Percentiles rank a stretch among this genome's conserved stretches.
Conservation (phyloP, 1,140 invertebrate species). For the Pogonomyrmex californicus region DNA sequence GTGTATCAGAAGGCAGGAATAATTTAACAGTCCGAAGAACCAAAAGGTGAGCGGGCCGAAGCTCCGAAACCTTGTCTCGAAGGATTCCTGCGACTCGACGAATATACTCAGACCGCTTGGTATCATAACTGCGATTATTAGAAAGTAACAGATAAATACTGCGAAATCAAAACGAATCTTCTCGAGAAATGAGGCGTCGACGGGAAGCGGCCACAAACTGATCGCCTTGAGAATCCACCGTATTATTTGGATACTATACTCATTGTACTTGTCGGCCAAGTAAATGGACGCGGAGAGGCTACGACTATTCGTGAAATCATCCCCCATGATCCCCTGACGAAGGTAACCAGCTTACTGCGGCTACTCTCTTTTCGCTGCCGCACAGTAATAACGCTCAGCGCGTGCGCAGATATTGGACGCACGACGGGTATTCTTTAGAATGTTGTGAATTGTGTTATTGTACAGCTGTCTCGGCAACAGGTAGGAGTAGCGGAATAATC, state of each 20-base stretch:
- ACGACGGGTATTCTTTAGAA: background rate
- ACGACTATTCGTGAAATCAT: background rate
- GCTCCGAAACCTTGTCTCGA: background rate
- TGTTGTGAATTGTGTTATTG: background rate
- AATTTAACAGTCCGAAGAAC: constrained; percentile 35
- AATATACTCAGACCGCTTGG: background rate
- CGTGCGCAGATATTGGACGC: constrained; percentile 32
- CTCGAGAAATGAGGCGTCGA: background rate
- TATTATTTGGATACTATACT: constrained; percentile 39
- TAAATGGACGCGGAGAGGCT: background rate
- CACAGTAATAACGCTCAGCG: constrained; percentile 26
- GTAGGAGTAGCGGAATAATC: constrained; percentile 22
- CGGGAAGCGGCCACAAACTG: constrained; percentile 20
- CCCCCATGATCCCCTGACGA: constrained; percentile 19
- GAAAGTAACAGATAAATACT: constrained; percentile 35
- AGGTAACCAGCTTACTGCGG: background rate
- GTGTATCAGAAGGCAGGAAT: constrained; percentile 35
- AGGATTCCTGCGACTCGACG: background rate
- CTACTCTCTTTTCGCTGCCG: background rate
- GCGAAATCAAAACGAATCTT: constrained; percentile 4
- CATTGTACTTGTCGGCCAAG: constrained; percentile 16
- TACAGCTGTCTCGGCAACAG: constrained; percentile 20
- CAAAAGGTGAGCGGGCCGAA: constrained; percentile 43
- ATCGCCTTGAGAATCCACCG: constrained; percentile 42
- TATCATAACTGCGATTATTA: constrained; percentile 19